A percentile compares a stretch with the other conserved stretches of the same genome.
Evolutionary conservation across 2,797 vertebrate genomes (phyloP).

Genomic region (Malurus leucopterus): DNA sequence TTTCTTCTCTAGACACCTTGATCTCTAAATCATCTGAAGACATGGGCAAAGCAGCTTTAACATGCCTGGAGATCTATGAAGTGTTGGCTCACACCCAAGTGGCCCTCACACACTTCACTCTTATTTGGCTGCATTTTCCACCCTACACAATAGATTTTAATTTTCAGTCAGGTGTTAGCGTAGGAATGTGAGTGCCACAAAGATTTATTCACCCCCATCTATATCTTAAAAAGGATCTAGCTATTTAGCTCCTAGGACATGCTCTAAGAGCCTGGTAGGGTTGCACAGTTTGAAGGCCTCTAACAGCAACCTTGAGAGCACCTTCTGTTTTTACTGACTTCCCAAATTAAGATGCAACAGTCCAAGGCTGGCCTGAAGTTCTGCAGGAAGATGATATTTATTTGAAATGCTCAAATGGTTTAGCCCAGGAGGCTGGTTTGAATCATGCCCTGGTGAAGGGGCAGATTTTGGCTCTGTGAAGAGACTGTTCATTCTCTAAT

Average conservation of each 20-base stretch:
- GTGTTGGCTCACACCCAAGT: neutral
- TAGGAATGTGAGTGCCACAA: neutral
- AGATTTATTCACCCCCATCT: neutral
- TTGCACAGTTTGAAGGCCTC: neutral
- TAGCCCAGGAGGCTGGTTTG: neutral
- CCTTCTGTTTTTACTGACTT: neutral
- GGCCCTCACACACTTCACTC: neutral
- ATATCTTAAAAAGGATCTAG: neutral
- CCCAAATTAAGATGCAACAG: neutral
- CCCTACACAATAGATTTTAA: neutral
- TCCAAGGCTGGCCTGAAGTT: neutral
- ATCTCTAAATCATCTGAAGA: neutral
- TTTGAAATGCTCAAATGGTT: neutral
- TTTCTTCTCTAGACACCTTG: neutral
- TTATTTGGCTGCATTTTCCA: neutral
- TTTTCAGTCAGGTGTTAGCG: accelerated
- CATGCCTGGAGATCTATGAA: neutral
- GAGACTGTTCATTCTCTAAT: neutral
- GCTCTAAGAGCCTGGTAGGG: neutral
- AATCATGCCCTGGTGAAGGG: neutral
- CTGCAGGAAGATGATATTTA: neutral
- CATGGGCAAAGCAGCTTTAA: neutral
- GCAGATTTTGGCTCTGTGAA: neutral
- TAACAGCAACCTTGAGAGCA: neutral
- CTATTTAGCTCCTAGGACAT: neutral